Evolutionary conservation across 2,113 vertebrate genomes (phyloP), one percentile per base, ranked within the genome.

Genomic region (Climacteris rufus): DNA sequence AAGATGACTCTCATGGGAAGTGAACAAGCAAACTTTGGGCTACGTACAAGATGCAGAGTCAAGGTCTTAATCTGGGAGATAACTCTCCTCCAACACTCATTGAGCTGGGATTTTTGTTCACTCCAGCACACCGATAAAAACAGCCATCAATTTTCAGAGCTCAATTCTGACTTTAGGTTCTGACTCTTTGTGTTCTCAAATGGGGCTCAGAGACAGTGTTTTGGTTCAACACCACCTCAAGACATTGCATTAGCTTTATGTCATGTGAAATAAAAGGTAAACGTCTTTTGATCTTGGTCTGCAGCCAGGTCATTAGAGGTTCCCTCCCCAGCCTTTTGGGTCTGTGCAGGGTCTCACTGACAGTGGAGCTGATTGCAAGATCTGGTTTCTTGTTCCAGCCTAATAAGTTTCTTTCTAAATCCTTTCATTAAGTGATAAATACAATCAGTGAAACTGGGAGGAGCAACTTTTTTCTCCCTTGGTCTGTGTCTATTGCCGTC

Each of bases 61-160:
- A 88, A 86, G 64, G 59, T 91, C 91, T 72, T 89, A 89, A 91
- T 96, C 60, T 52, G 47, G 27, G 30, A 94, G 87, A 91, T 86
- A 94, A 90, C 39, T 85, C 44, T 77, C 50, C 50, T 83, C 54
- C 56, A 93, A 3, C 2, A 24, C 60, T 80, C 63, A n/a, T 33
- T 45, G 66, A 66, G 42, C 59, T 88, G 47, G 63, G 54, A 57
- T 90, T 90, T 89, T 89, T 72, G 27, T 63, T 91, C 39, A 59
- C 22, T 93, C 68, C 71, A 71, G 47, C 42, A 56, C 33, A 83
- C 22, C 71, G 78, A 61, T 83, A 90, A 94, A 90, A 86, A 77
- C 0, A 0, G 12, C 19, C 14, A 4, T 95, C 90, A 96, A 94
- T 93, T 96, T 96, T 94, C 71, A 88, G 68, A 77, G 59, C 28